A percentile compares a stretch with the other conserved stretches of the same genome.
These are phyloP conservation scores for Bostrychus sinensis DNA, from an alignment of 2,113 vertebrate genomes.

Conservation along the genomic window DNA sequence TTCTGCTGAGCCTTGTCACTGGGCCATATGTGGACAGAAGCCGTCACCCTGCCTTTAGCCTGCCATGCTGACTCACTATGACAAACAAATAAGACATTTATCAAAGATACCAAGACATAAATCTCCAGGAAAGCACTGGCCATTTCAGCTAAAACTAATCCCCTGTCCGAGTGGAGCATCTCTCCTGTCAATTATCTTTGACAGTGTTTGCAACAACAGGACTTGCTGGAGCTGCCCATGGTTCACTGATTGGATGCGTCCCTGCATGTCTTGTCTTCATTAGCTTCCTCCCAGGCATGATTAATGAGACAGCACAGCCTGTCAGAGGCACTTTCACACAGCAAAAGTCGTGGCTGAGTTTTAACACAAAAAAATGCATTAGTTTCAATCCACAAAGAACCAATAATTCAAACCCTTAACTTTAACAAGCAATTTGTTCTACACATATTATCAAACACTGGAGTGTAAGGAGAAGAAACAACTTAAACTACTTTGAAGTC, in stretches of 20 bases:
- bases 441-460: background rate
- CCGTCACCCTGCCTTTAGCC: background rate
- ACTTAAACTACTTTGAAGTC: background rate
- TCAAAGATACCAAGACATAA: slow-evolving; percentile 36
- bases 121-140: slow-evolving; percentile 36
- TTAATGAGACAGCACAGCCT: slow-evolving; percentile 44
- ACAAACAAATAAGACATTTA: slow-evolving; percentile 58
- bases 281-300: slow-evolving; percentile 46
- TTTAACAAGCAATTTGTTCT: background rate
- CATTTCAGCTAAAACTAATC: slow-evolving; percentile 42
- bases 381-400: background rate
- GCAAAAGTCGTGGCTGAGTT: slow-evolving; percentile 7
- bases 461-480: background rate
- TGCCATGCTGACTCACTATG: slow-evolving; percentile 55
- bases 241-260: slow-evolving; percentile 40
- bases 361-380: background rate
- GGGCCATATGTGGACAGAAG: background rate
- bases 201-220: slow-evolving; percentile 27
- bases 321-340: slow-evolving; percentile 26
- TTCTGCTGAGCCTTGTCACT: slow-evolving; percentile 5
- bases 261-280: slow-evolving; percentile 48
- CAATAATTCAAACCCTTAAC: background rate
- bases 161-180: slow-evolving; percentile 27
- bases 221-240: slow-evolving; percentile 12
- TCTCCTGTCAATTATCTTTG: slow-evolving; percentile 57